phyloP scores from a whole-genome alignment of 2,797 vertebrate species.

The Cottoperca gobio region DNA sequence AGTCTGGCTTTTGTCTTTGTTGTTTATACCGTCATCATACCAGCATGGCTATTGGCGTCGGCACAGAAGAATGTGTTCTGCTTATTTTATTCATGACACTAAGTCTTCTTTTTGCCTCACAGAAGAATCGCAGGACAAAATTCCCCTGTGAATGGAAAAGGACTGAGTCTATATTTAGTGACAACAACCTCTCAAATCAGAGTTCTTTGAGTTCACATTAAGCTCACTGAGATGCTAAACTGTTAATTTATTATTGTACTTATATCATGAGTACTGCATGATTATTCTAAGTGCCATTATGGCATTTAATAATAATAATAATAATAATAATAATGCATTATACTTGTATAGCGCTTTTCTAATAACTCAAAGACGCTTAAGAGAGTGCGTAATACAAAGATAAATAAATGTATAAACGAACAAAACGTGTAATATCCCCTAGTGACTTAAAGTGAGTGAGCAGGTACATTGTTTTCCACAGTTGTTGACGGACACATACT shows the following conservation, averaged over 20 bases:
- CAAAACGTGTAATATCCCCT: too few species aligned
- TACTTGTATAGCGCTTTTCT: too few species aligned
- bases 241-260: neutral
- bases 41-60: conserved; percentile 1
- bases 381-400: too few species aligned
- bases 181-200: neutral
- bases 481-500: neutral
- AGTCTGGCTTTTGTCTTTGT: conserved; percentile 8
- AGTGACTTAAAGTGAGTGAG: neutral
- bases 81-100: conserved; percentile 29
- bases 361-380: too few species aligned
- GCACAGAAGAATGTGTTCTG: conserved; percentile 15
- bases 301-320: too few species aligned
- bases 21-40: conserved; percentile 23
- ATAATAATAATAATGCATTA: too few species aligned
- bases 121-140: neutral
- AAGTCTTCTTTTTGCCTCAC: neutral
- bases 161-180: neutral
- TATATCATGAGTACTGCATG: neutral
- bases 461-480: neutral
- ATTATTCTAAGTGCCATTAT: neutral
- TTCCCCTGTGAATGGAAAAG: neutral
- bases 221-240: neutral
- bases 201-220: conserved; percentile 8
- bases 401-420: too few species aligned